Conservation (phyloP, 2,113 vertebrate genomes). For the Scalopus aquaticus region DNA sequence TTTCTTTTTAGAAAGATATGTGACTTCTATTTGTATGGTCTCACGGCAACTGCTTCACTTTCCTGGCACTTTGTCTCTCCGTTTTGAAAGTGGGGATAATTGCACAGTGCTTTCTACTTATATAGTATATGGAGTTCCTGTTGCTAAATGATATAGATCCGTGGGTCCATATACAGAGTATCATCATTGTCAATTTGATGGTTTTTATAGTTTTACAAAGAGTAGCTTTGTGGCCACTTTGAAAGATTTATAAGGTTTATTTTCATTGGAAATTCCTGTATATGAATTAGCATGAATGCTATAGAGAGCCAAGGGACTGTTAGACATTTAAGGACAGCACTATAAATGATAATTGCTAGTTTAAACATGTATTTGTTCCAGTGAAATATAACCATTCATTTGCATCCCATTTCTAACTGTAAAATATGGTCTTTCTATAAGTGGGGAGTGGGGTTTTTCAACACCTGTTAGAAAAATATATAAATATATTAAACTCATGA, state of each 20-base stretch:
- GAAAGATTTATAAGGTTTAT: conserved; percentile 48
- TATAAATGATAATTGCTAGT: conserved; percentile 52
- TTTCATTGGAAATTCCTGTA: conserved; percentile 49
- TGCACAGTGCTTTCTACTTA: background rate
- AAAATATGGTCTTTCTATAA: conserved; percentile 28
- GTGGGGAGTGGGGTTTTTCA: background rate
- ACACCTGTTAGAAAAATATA: background rate
- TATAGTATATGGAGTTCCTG: background rate
- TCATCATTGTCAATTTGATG: conserved; percentile 26
- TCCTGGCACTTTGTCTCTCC: background rate
- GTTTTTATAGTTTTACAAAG: conserved; percentile 17
- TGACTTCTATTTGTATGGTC: background rate
- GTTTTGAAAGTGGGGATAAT: background rate
- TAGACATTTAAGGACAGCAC: conserved; percentile 44
- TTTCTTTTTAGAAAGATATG: background rate
- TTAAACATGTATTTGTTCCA: conserved; percentile 47
- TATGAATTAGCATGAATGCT: conserved; percentile 34
- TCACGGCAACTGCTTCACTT: background rate
- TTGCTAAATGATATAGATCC: background rate
- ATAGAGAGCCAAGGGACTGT: background rate
- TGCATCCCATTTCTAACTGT: background rate
- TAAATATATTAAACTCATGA: background rate
- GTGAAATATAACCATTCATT: conserved; percentile 50
- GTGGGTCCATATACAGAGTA: background rate
- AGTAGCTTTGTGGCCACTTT: conserved; percentile 24